phyloP scores from a whole-genome alignment of 2,113 vertebrate species.

The Tetrao urogallus region DNA sequence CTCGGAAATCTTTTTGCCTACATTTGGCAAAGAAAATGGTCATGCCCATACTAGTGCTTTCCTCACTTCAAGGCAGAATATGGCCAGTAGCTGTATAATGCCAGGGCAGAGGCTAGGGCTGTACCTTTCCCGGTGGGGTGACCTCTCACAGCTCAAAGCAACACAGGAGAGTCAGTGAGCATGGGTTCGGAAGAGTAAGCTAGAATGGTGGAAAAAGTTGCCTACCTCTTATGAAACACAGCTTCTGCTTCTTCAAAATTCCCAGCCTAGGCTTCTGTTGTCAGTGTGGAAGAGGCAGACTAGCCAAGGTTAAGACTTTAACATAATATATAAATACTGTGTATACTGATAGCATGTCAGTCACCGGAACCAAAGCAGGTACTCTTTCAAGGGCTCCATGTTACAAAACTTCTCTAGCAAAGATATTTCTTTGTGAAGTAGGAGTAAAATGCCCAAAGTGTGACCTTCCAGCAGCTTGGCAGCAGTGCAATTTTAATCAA shows the following conservation, averaged over 20 bases:
- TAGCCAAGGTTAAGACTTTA: background rate
- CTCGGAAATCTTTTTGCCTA: background rate
- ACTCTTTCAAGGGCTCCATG: background rate
- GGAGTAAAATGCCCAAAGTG: background rate
- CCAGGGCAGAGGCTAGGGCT: background rate
- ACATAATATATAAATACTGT: background rate
- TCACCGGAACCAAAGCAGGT: background rate
- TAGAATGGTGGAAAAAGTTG: background rate
- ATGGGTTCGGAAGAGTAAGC: background rate
- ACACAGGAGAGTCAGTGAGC: background rate
- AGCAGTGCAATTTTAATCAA: background rate
- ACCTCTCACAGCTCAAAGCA: background rate
- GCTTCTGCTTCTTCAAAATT: background rate
- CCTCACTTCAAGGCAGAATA: background rate
- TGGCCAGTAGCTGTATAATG: fast-evolving
- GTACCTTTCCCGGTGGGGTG: background rate
- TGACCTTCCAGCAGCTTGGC: background rate
- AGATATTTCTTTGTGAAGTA: background rate
- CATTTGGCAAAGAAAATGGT: background rate
- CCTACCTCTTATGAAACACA: background rate
- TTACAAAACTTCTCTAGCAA: background rate
- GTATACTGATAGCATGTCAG: background rate
- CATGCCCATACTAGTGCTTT: background rate
- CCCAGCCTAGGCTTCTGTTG: background rate
- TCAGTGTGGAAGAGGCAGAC: background rate